A percentile compares a stretch with the other conserved stretches of the same genome.
Evolutionary conservation across 2,888 invertebrate genomes (phyloP).

Genomic region (Abscondita cerata): DNA sequence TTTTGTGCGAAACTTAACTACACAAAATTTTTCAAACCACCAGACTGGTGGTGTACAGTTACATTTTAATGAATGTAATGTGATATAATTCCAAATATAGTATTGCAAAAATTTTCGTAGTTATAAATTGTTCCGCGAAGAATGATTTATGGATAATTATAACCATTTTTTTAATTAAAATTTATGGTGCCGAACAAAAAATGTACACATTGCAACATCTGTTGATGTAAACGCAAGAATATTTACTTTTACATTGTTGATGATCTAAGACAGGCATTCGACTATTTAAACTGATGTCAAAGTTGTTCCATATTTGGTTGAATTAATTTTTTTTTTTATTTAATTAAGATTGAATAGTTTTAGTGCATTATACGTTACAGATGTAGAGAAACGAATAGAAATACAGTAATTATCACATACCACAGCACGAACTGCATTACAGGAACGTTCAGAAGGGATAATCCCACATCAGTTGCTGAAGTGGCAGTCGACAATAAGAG

Average conservation of each 20-base stretch:
- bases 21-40: too few species aligned
- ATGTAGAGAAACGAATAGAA: constrained; percentile 22
- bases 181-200: not conserved
- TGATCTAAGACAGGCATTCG: not conserved
- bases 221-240: not conserved
- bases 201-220: constrained; percentile 1
- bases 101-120: constrained; percentile 4
- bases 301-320: not conserved
- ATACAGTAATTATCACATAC: constrained; percentile 26
- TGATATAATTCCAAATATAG: constrained; percentile 5
- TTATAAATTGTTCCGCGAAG: constrained; percentile 1
- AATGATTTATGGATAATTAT: constrained; percentile 1
- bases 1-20: too few species aligned
- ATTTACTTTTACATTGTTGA: not conserved
- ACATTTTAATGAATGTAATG: constrained; percentile 4
- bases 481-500: constrained; percentile 24
- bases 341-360: constrained; percentile 18
- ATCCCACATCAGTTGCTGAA: constrained; percentile 26
- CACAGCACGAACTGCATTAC: constrained; percentile 20
- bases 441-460: constrained; percentile 20
- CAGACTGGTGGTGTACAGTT: not conserved
- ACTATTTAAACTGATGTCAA: not conserved
- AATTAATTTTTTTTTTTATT: constrained; percentile 10
- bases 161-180: constrained; percentile 8
- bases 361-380: constrained; percentile 13